Percentiles rank a stretch among this genome's conserved stretches.
Evolutionary conservation across 2,113 vertebrate species (phyloP).

Genomic region (Ondatra zibethicus): DNA sequence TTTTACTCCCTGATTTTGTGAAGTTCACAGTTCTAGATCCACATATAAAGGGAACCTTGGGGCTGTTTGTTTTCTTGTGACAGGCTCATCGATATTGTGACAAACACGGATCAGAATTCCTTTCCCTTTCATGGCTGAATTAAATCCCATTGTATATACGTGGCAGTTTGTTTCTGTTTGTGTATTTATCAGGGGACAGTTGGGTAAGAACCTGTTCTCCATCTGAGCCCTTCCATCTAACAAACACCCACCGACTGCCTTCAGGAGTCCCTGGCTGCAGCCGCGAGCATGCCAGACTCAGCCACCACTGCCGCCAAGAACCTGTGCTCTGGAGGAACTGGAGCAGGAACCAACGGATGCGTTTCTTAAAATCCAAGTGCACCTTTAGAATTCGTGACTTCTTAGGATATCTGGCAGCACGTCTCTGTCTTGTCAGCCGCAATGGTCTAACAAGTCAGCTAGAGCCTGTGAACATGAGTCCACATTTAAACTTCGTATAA

Average conservation of each 20-base stretch:
- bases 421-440: neutral
- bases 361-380: neutral
- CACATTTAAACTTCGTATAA: neutral
- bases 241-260: neutral
- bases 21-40: neutral
- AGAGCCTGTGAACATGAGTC: neutral
- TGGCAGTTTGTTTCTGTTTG: neutral
- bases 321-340: neutral
- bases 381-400: neutral
- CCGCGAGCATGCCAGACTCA: neutral
- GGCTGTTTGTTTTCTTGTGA: neutral
- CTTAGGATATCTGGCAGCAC: neutral
- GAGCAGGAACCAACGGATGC: neutral
- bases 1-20: neutral
- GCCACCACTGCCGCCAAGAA: neutral
- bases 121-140: conserved; percentile 13
- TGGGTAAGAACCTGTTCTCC: neutral
- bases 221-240: neutral
- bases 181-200: neutral
- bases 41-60: neutral
- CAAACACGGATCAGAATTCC: neutral
- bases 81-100: neutral
- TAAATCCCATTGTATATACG: neutral
- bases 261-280: neutral
- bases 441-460: neutral